A percentile compares a stretch with the other conserved stretches of the same genome.
phyloP scores from a whole-genome alignment of 2,888 invertebrate species.

The Crioceris asparagi region DNA sequence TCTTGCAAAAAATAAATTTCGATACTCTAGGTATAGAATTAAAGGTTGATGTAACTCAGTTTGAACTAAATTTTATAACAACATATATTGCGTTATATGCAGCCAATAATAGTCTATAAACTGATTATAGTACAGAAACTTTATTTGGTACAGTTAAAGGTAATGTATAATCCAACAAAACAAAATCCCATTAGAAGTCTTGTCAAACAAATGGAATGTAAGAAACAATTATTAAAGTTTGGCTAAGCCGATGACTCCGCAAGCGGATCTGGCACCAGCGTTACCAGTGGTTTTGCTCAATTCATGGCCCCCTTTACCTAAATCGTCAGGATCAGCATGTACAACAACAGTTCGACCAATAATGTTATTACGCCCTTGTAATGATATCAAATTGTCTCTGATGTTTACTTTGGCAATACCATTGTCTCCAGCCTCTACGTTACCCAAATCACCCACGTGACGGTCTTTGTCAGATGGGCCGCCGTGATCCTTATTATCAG shows the following conservation, averaged over 20 bases:
- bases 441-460: constrained; percentile 75
- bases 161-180: too few species aligned
- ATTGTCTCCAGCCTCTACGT: constrained; percentile 53
- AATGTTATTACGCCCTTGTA: constrained; percentile 63
- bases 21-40: too few species aligned
- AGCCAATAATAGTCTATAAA: too few species aligned
- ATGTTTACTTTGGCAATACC: constrained; percentile 58
- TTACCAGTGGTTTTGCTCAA: constrained; percentile 90
- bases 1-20: too few species aligned
- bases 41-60: too few species aligned
- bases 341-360: constrained; percentile 81
- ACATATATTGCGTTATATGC: too few species aligned
- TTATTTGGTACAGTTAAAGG: too few species aligned
- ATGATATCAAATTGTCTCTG: constrained; percentile 51
- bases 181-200: too few species aligned
- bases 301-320: constrained; percentile 88
- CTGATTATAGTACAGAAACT: too few species aligned
- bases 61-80: too few species aligned
- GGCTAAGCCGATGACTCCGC: constrained; percentile 76
- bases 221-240: constrained; percentile 31
- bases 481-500: constrained; percentile 69
- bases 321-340: constrained; percentile 87
- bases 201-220: too few species aligned
- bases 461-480: constrained; percentile 60
- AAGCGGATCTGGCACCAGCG: constrained; percentile 82